Conservation (phyloP, 2,113 vertebrate genomes). For the Archocentrus centrarchus region DNA sequence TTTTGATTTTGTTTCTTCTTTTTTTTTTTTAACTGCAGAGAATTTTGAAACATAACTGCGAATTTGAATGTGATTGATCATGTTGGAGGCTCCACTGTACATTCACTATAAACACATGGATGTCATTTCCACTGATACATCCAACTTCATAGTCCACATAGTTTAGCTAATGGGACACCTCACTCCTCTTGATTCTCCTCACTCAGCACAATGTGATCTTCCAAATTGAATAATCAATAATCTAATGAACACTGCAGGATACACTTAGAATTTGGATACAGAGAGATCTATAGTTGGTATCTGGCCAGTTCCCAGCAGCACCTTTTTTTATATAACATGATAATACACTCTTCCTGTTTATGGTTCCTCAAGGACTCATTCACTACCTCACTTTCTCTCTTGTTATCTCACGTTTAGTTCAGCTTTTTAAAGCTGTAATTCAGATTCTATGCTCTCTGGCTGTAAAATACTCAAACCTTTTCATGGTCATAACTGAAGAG, state of each 20-base stretch:
- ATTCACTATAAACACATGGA: constrained; percentile 1
- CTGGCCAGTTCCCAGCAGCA: neutral
- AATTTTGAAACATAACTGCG: neutral
- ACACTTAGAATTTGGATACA: constrained; percentile 18
- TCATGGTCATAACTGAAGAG: neutral
- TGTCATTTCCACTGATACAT: neutral
- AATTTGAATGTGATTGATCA: neutral
- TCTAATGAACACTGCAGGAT: constrained; percentile 13
- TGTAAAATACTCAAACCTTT: constrained; percentile 26
- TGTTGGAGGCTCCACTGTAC: neutral
- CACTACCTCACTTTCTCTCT: neutral
- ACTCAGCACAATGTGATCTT: constrained; percentile 37
- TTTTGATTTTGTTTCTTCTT: too few relatives aligned
- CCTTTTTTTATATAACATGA: neutral
- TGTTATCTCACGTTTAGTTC: neutral
- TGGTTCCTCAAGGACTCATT: constrained; percentile 15
- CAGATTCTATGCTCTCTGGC: neutral
- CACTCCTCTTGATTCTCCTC: constrained; percentile 31
- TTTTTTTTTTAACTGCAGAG: neutral
- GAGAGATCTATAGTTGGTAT: constrained; percentile 6
- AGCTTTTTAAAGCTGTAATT: neutral
- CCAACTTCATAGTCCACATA: constrained; percentile 4
- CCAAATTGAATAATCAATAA: constrained; percentile 58
- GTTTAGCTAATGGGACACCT: constrained; percentile 32
- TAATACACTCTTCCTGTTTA: neutral